Base-by-base conservation (phyloP, 2,113 vertebrate genomes). In the Mola mola region DNA sequence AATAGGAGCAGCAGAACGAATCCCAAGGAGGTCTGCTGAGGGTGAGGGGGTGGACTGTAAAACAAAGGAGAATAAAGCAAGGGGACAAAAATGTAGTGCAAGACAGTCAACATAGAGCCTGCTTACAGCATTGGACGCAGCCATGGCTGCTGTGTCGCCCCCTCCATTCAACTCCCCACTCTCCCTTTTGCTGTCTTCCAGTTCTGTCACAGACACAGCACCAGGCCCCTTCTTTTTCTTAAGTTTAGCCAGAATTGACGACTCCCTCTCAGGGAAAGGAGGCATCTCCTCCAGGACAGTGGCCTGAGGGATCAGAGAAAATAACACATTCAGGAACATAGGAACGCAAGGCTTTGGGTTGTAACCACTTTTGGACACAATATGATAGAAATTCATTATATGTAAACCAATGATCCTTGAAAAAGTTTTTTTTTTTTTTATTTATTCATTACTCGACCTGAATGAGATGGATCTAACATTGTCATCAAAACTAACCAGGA, bases 241-340 rank as follows among this genome's bases (percentile, higher is more conserved):
- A 69, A 97, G 89, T 53, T 97, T 97, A 15, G 95, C 95, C 76
- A 97, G 82, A 74, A 97, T 97, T 37, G 95, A 96, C 0, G 95
- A 97, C 86, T 96, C 95, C 0, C 95, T 92, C 81, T 97, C 95
- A 0, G 95, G 95, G 83, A 96, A 97, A 0, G 95, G 95, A 0
- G 95, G 95, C 95, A 97, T 97, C 87, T 96, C 95, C 75, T 97
- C 95, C 74, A 97, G 85, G 13, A 97, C 95, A 0, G 95, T 97
- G 33, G 95, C 95, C 95, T 97, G 75, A 12, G 19, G 8, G 1
- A 4, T 24, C 21, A 60, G 2, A 43, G 12, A 38, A 0, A 19
- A 10, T 26, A 17, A 19, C 11, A 47, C 3, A 2, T 38, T 48
- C 11, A 28, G 34, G 21, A 17, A 3, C 36, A 38, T 3, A 9